These are phyloP conservation scores for Tautogolabrus adspersus DNA, from an alignment of 2,113 vertebrate genomes.

Conservation along the genomic window DNA sequence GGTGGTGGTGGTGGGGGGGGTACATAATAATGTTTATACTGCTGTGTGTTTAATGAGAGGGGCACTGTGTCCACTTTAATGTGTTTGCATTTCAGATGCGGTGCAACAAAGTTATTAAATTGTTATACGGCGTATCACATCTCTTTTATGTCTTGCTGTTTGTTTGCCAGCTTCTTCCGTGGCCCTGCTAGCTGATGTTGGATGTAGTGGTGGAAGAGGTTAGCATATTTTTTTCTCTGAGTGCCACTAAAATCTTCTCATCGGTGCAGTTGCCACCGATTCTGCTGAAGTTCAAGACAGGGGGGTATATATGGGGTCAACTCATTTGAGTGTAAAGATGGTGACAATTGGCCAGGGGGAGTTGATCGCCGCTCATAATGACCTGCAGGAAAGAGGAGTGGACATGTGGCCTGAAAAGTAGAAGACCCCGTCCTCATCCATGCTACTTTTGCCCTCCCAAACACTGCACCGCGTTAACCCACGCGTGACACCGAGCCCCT, in stretches of 20 bases:
- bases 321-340: conserved; percentile 10
- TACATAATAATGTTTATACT: conserved; percentile 55
- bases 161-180: conserved; percentile 39
- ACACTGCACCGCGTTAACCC: conserved; percentile 64
- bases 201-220: conserved; percentile 33
- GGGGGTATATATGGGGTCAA: conserved; percentile 34
- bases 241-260: conserved; percentile 56
- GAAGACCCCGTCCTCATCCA: conserved; percentile 40
- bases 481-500: conserved; percentile 11
- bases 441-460: conserved; percentile 25
- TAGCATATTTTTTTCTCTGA: conserved; percentile 24
- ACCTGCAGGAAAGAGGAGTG: conserved; percentile 32
- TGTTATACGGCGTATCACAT: conserved; percentile 48
- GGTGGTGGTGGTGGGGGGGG: neutral
- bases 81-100: conserved; percentile 69
- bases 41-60: conserved; percentile 72
- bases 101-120: conserved; percentile 69
- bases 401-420: conserved; percentile 38
- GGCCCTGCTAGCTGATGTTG: conserved; percentile 60
- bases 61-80: conserved; percentile 65
- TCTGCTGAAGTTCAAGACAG: neutral
- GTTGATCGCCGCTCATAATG: conserved; percentile 37
- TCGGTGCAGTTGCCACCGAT: conserved; percentile 32
- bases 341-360: neutral
- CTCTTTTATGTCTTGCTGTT: conserved; percentile 59